phyloP scores from a whole-genome alignment of 2,113 vertebrate genomes.

The Camelus dromedarius region DNA sequence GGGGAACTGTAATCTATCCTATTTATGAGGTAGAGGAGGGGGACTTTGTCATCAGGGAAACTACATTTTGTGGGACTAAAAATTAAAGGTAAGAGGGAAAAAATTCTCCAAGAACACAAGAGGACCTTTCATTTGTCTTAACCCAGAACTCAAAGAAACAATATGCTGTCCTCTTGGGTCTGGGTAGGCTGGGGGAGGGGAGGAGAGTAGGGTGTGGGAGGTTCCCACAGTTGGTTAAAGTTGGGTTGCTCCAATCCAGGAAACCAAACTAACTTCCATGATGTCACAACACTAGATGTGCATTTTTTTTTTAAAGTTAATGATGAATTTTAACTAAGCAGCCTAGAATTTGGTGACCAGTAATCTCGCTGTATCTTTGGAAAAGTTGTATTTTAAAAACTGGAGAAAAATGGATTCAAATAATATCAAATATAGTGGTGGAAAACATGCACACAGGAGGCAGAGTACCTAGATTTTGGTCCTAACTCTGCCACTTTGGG shows the following conservation, averaged over 20 bases:
- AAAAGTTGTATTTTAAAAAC: slow-evolving; percentile 2
- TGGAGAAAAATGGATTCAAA: background rate
- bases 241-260: background rate
- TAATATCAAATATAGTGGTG: background rate
- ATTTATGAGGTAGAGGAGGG: background rate
- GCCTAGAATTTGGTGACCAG: background rate
- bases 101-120: background rate
- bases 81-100: background rate
- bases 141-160: background rate
- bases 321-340: background rate
- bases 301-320: background rate
- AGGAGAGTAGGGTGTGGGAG: background rate
- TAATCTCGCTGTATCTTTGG: background rate
- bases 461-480: background rate
- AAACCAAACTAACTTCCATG: background rate
- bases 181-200: fast-evolving
- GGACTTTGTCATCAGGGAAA: background rate
- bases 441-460: background rate
- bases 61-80: background rate
- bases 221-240: background rate
- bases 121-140: background rate
- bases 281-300: background rate
- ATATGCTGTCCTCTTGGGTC: background rate
- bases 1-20: background rate
- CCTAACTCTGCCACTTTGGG: background rate